Evolutionary conservation across 2,797 vertebrate genomes (phyloP).

Genomic region (Cichlasoma orientale): DNA sequence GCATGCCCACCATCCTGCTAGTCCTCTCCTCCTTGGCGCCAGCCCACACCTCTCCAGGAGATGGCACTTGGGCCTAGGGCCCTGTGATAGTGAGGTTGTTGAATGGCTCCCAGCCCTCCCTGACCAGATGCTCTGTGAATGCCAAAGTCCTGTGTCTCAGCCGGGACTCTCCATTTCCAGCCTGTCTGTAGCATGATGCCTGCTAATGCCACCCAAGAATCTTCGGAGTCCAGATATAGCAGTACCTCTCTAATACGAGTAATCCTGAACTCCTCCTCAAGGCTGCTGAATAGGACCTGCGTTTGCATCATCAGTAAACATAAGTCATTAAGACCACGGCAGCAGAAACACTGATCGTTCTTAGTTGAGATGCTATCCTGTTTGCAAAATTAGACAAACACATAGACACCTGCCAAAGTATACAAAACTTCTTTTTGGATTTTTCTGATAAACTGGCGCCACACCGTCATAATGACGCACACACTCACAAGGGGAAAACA

Average conservation of each 20-base stretch:
- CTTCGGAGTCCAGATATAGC: background rate
- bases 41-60: background rate
- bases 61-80: background rate
- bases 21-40: background rate
- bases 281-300: background rate
- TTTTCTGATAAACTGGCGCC: accelerated
- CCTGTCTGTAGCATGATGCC: background rate
- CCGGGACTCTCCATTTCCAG: background rate
- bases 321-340: background rate
- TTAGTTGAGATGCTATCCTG: background rate
- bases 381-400: background rate
- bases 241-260: background rate
- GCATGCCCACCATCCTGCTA: background rate
- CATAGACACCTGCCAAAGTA: background rate
- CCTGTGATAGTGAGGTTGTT: too few relatives aligned
- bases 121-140: accelerated
- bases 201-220: background rate
- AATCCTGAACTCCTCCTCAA: background rate
- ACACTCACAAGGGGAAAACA: background rate
- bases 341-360: background rate
- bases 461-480: accelerated
- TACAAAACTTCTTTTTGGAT: background rate
- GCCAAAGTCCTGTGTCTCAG: background rate
- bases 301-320: background rate
- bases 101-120: background rate